These are phyloP conservation scores for Phrynosoma blainvillii DNA, from an alignment of 2,113 vertebrate genomes.

Conservation along the genomic window DNA sequence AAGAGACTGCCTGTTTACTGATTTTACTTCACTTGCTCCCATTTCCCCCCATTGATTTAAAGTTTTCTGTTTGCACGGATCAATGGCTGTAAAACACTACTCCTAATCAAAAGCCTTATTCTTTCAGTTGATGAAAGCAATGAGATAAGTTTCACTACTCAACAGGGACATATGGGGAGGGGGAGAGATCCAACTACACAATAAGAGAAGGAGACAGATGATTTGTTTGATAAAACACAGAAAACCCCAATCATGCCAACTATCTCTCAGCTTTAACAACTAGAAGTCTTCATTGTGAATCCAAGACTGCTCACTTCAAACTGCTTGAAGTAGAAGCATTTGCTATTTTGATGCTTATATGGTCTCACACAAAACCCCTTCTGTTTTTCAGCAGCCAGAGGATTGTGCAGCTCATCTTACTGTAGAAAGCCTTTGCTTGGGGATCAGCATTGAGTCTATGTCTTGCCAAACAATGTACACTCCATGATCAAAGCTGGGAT, in stretches of 20 bases:
- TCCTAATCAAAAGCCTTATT: constrained; percentile 69
- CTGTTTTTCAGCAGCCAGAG: constrained; percentile 81
- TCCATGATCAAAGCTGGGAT: constrained; percentile 84
- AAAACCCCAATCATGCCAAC: constrained; percentile 66
- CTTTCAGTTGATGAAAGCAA: constrained; percentile 71
- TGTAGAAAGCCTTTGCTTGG: constrained; percentile 62
- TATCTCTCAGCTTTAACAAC: constrained; percentile 74
- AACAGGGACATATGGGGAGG: background rate
- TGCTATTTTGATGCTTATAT: constrained; percentile 78
- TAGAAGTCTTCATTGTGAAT: constrained; percentile 76
- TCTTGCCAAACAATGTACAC: constrained; percentile 77
- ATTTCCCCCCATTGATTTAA: constrained; percentile 28
- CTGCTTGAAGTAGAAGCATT: constrained; percentile 71
- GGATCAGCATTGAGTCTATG: constrained; percentile 74
- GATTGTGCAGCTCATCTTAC: constrained; percentile 81
- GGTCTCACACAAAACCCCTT: constrained; percentile 82
- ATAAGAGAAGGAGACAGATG: constrained; percentile 68
- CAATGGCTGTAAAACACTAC: constrained; percentile 53
- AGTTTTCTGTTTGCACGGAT: constrained; percentile 29
- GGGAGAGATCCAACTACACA: constrained; percentile 65
- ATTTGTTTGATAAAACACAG: constrained; percentile 65
- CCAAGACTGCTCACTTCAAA: constrained; percentile 64
- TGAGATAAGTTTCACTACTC: constrained; percentile 68
- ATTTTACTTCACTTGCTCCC: constrained; percentile 28
- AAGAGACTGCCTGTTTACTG: constrained; percentile 17